phyloP scores from a whole-genome alignment of 2,797 vertebrate species.

The Mormyrops boulengeri region DNA sequence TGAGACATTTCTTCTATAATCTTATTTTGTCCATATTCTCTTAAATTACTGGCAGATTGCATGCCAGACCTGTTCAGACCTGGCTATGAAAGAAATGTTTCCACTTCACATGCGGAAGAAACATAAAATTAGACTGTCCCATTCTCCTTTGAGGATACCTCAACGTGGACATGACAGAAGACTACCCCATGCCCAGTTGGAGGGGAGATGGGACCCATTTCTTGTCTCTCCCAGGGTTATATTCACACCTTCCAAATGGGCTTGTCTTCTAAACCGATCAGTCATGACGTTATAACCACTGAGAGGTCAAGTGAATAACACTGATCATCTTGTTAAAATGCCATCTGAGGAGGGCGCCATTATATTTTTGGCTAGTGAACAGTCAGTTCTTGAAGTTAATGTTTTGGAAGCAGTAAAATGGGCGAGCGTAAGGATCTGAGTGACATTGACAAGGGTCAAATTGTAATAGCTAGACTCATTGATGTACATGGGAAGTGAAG shows the following conservation, averaged over 20 bases:
- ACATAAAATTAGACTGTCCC: too few species aligned
- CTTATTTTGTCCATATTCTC: too few species aligned
- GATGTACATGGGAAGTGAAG: not conserved
- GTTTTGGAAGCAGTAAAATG: too few species aligned
- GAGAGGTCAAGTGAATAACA: not conserved
- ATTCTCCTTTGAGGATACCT: too few species aligned
- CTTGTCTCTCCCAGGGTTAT: not conserved
- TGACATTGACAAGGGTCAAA: not conserved
- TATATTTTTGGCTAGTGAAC: not conserved
- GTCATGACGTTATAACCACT: not conserved
- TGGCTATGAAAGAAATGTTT: too few species aligned
- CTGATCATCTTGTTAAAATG: not conserved
- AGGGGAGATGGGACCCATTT: not conserved
- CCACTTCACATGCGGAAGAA: too few species aligned
- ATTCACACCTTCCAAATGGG: not conserved
- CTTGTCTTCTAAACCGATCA: not conserved
- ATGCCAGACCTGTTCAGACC: too few species aligned
- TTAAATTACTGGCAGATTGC: too few species aligned
- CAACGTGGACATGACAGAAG: too few species aligned
- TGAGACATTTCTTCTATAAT: not conserved
- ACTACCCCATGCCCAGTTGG: too few species aligned
- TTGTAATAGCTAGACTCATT: not conserved
- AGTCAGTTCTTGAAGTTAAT: not conserved
- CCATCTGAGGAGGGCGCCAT: not conserved
- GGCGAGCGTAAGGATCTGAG: not conserved